Evolutionary conservation across 1,140 invertebrate genomes (phyloP), one percentile per base, ranked within the genome.

Genomic region (Hyphantria cunea): DNA sequence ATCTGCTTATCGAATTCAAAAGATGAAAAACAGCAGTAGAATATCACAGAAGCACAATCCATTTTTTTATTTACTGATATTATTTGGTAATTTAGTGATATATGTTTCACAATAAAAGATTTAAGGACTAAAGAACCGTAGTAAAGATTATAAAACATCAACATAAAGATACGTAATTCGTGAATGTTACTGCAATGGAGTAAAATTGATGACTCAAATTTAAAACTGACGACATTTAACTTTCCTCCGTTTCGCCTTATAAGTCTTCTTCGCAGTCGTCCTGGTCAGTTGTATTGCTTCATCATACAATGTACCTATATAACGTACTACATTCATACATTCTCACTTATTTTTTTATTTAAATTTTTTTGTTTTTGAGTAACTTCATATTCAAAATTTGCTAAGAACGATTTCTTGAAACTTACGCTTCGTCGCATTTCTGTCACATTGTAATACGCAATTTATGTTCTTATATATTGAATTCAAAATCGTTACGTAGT

Each of bases 401-500:
- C 10, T 37, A 47, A 47, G n/a, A 34, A 13, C 10, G 9, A 15
- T 37, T 34, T 34, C 10, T 0, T 37, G 6, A 44, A 48, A 48
- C 6, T 47, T 41, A 60, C 48, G 48, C 56, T 60, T 60, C 56
- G 31, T 15, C 34, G 55, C 55, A 41, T 59, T 49, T 59, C 45
- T 59, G 55, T 49, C 55, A 42, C 48, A 50, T 59, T 39, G 37
- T 17, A 50, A 45, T 41, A 60, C 48, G 48, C 56, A 60, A 60
- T 49, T 31, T 50, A 60, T 34, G 47, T 17, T 17, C 45, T 6
- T 60, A 51, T 50, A 51, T 51, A 60, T 42, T 50, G 15, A 42
- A 60, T 60, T 51, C 37, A 42, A 60, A 50, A 25, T 51, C 39
- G 34, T 50, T 50, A 60, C 41, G 56, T 50, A 60, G 47, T 60